These are phyloP conservation scores for Pemphredon lugubris DNA, from an alignment of 2,888 invertebrate species.

Conservation along the genomic window DNA sequence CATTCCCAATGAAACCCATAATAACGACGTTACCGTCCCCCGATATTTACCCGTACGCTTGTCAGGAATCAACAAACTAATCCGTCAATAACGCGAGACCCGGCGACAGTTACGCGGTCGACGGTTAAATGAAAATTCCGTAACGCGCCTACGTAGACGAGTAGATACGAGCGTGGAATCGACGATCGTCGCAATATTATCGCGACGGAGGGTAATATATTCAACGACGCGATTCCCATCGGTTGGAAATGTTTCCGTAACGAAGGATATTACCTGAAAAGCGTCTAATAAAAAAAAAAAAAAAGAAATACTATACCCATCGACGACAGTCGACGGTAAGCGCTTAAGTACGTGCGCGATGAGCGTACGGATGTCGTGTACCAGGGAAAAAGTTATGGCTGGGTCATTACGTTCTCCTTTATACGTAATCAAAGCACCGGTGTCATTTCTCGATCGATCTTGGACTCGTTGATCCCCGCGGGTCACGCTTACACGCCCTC, in stretches of 20 bases:
- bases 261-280: constrained; percentile 1
- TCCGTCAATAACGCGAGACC: too few species aligned
- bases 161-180: too few species aligned
- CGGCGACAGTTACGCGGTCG: too few species aligned
- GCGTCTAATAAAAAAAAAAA: too few species aligned
- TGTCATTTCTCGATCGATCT: constrained; percentile 46
- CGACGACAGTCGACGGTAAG: too few species aligned
- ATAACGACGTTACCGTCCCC: too few species aligned
- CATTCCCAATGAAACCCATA: too few species aligned
- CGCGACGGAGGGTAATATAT: constrained; percentile 26
- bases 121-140: too few species aligned
- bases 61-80: too few species aligned
- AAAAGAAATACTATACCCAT: neutral
- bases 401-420: constrained; percentile 34
- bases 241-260: neutral
- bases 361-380: neutral
- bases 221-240: constrained; percentile 31
- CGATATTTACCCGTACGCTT: too few species aligned
- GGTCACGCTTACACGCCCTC: constrained; percentile 39
- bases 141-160: too few species aligned
- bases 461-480: constrained; percentile 51
- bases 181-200: too few species aligned
- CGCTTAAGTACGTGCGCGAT: neutral
- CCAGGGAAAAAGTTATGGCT: constrained; percentile 16
- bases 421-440: constrained; percentile 39